Conservation (phyloP, 2,888 invertebrate species). For the Stenodera caucasica region DNA sequence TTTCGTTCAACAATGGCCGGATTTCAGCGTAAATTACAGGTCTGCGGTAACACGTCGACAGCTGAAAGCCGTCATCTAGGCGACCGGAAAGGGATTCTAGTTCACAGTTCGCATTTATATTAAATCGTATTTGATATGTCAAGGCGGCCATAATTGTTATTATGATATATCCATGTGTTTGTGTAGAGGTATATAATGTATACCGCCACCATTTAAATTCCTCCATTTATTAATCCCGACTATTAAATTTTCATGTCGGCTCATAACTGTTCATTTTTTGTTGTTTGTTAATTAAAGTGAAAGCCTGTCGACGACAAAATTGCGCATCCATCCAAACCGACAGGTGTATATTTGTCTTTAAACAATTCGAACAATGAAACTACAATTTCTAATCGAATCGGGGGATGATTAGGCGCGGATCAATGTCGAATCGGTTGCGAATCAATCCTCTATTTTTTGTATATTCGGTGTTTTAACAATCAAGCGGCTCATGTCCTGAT, state of each 20-base stretch:
- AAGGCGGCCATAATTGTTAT: conserved; percentile 42
- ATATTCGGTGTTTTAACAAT: background rate
- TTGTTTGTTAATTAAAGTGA: conserved; percentile 28
- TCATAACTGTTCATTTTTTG: background rate
- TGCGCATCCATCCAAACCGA: background rate
- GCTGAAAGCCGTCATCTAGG: conserved; percentile 39
- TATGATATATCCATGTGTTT: no score
- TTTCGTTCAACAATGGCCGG: conserved; percentile 26
- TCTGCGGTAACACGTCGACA: conserved; percentile 40
- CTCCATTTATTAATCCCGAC: background rate
- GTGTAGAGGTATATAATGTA: conserved; percentile 1
- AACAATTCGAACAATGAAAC: background rate
- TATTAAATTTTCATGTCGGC: background rate
- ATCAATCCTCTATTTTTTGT: no score
- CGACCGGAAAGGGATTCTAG: conserved; percentile 51
- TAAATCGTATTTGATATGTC: conserved; percentile 43
- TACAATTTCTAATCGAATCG: no score
- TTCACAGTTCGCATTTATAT: conserved; percentile 44
- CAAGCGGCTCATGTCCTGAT: conserved; percentile 10
- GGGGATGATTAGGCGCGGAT: no score
- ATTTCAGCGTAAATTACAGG: conserved; percentile 38
- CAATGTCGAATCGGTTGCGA: no score
- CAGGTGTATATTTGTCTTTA: conserved; percentile 2
- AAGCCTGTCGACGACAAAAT: conserved; percentile 16
- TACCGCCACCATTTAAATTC: conserved; percentile 13